Evolutionary conservation across 1,140 invertebrate species (phyloP).

Genomic region (Drosophila sp.): DNA sequence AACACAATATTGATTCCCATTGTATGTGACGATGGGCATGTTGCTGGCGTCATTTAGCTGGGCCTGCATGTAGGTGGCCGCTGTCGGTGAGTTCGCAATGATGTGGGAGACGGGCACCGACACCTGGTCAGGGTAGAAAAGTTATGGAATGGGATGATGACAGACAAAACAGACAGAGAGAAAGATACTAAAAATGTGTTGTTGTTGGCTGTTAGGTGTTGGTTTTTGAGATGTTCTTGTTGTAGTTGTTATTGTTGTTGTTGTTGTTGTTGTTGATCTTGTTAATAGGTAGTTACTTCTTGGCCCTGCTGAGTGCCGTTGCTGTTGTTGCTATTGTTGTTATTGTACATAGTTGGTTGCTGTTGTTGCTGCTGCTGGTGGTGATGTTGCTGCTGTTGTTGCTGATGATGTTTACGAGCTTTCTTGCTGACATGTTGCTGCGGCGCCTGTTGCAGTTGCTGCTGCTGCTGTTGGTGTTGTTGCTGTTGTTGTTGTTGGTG

Average conservation of each 20-base stretch:
- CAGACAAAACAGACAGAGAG: constrained; percentile 54
- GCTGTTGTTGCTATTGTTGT: constrained; percentile 57
- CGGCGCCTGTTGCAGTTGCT: constrained; percentile 56
- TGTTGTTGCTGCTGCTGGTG: constrained; percentile 52
- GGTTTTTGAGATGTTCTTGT: constrained; percentile 52
- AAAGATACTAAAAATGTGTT: constrained; percentile 47
- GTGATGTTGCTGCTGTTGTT: constrained; percentile 47
- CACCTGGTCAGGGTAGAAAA: constrained; percentile 58
- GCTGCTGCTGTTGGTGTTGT: constrained; percentile 63
- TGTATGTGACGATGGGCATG: constrained; percentile 80
- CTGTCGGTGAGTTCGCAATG: constrained; percentile 80
- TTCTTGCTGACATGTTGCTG: constrained; percentile 46
- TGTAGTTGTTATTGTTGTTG: constrained; percentile 40
- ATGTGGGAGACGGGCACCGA: constrained; percentile 78
- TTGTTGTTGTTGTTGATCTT: constrained; percentile 48
- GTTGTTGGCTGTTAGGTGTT: constrained; percentile 35
- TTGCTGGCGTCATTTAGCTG: constrained; percentile 59
- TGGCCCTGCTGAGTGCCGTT: constrained; percentile 61
- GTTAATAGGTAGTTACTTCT: constrained; percentile 79
- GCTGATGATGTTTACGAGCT: constrained; percentile 51
- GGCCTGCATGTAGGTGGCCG: constrained; percentile 79
- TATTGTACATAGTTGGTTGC: constrained; percentile 60
- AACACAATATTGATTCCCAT: constrained; percentile 80
- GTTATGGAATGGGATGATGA: constrained; percentile 29
- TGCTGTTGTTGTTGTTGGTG: constrained; percentile 59